Base-by-base conservation (phyloP, 2,888 invertebrate species). In the Dastarcus helophoroides region DNA sequence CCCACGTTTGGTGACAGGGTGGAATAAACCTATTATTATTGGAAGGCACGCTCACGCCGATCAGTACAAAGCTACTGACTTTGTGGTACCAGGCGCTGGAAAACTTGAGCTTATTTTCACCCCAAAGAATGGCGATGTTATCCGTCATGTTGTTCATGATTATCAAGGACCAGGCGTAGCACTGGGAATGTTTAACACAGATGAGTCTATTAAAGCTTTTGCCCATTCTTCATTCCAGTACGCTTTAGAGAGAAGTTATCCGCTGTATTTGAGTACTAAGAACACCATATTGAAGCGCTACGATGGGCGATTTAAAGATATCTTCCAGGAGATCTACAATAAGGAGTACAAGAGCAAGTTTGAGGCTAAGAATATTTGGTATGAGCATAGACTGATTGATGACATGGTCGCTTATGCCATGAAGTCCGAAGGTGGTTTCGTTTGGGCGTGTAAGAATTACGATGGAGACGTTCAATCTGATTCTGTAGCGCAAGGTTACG, bases 381-480 rank as follows among this genome's bases (percentile, higher is more conserved):
- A 98, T 56, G 97, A 98, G 61, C 97, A 98, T 62, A 76, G 97
- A 37, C 68, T 98, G 31, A 98, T 98, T 54, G 97, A 98, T 58
- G 97, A 98, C 53, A 97, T 97, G 97, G 95, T 97, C 8, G 97
- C 97, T 2, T 93, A 94, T 54, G 81, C 83, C 16, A 88, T 97
- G 86, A 97, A 97, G 62, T 88, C 90, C 0, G 90, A 93, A 49
- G 98, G 98, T 43, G 97, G 97, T 22, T 98, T 97, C 60, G 94
- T 98, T 1, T 98, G 97, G 97, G 94, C 97, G 5, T 98, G 97
- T 63, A 98, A 98, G 62, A 98, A 98, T 63, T 98, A 98, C 58
- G 97, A 98, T 54, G 97, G 97, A 22, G 97, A 98, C 63, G 97
- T 98, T 0, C 97, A 98, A 62, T 94, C 93, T 0, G 97, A 98